Evolutionary conservation across 2,888 invertebrate genomes (phyloP), one percentile per base, ranked within the genome.

Genomic region (Chrysina gloriosa): DNA sequence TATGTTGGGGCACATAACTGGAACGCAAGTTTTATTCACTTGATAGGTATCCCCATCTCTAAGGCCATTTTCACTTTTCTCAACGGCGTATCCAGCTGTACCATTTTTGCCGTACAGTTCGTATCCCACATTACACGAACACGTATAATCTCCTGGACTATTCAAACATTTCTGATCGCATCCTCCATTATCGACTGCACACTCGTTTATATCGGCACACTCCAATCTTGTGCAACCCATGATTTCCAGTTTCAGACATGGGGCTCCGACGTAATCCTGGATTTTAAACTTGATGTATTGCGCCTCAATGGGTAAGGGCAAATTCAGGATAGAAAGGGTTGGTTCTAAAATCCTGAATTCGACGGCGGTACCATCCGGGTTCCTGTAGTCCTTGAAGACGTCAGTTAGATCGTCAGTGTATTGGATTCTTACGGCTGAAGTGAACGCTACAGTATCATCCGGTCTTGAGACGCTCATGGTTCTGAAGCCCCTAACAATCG

Each of bases 151-250:
- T 70, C 97, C 97, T 34, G 96, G 93, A 68, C 90, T 92, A 79
- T 96, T 97, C 45, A 95, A 87, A 83, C 96, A 97, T 83, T 95
- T 95, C 78, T 96, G 96, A 77, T 96, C 94, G 82, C 96, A 97
- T 11, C 96, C 96, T 9, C 96, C 96, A 78, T 96, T 96, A 73
- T 91, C 90, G 27, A 87, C 88, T 47, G 88, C 87, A 79, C 96
- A 97, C 80, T 97, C 96, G 77, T 97, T 96, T 47, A 95, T 87
- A 78, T 97, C 96, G 11, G 89, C 86, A 79, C 96, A 97, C 78
- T 96, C 96, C 73, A 96, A 85, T 73, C 96, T 88, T 0, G 94
- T 93, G 79, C 96, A 96, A 14, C 96, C 96, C 94, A 96, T 96
- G 34, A 96, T 87, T 86, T 96, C 96, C 68, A 96, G 84, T 81